Evolutionary conservation across 1,140 invertebrate species (phyloP).

Genomic region (Helicoverpa zea): DNA sequence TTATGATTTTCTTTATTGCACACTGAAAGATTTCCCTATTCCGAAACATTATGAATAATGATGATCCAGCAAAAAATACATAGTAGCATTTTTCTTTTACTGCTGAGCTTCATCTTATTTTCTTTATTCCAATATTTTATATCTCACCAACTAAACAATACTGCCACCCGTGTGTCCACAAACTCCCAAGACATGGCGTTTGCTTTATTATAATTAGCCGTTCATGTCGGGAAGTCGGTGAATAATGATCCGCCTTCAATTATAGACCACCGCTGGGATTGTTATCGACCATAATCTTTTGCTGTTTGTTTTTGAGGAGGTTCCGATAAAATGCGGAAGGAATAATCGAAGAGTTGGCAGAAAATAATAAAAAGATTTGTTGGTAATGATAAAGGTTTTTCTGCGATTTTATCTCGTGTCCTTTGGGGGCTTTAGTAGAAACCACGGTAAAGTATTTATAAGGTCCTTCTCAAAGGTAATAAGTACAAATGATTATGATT

Average conservation of each 20-base stretch:
- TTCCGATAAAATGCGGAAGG: background rate
- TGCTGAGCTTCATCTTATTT: too few species aligned
- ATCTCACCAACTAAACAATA: background rate
- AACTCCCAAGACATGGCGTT: slow-evolving; percentile 42
- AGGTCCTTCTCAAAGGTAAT: too few species aligned
- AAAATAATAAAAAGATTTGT: background rate
- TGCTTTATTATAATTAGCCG: slow-evolving; percentile 56
- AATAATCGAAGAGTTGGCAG: background rate
- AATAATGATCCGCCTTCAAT: slow-evolving; percentile 51
- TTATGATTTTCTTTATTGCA: too few species aligned
- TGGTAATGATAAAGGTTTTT: background rate
- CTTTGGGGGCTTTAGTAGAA: too few species aligned
- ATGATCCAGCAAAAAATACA: background rate
- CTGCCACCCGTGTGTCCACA: background rate
- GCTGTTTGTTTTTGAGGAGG: background rate
- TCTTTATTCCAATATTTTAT: background rate
- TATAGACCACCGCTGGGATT: slow-evolving; percentile 37
- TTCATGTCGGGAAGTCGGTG: slow-evolving; percentile 44
- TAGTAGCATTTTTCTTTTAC: too few species aligned
- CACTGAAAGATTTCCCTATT: too few species aligned
- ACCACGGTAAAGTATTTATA: too few species aligned
- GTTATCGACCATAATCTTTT: slow-evolving; percentile 16
- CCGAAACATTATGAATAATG: too few species aligned
- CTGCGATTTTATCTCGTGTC: too few species aligned
- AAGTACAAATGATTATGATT: too few species aligned